Conservation (phyloP, 1,140 invertebrate genomes). For the Orchestia grillus region DNA sequence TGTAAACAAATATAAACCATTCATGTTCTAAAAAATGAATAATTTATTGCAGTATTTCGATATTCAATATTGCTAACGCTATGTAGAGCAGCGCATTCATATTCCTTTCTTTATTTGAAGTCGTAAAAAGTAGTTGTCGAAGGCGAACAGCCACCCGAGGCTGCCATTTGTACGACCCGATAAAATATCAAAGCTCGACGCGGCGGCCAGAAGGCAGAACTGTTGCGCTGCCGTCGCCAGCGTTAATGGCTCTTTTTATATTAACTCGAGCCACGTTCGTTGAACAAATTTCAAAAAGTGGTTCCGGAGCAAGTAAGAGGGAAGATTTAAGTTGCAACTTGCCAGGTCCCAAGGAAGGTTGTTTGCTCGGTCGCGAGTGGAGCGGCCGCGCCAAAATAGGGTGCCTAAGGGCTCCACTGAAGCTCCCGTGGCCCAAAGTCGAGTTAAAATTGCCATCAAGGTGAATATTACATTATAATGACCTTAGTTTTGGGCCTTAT, state of each 20-base stretch:
- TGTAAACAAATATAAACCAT: background rate
- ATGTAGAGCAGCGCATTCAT: background rate
- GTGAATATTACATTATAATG: slow-evolving; percentile 53
- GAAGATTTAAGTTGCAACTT: slow-evolving; percentile 46
- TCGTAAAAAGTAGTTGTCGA: background rate
- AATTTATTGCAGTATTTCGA: too few species aligned
- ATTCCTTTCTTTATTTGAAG: background rate
- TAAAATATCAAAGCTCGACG: slow-evolving; percentile 45
- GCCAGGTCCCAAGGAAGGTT: slow-evolving; percentile 43
- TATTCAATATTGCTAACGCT: too few species aligned
- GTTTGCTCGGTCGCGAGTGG: background rate
- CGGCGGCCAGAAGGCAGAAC: slow-evolving; percentile 24
- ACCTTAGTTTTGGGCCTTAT: slow-evolving; percentile 51
- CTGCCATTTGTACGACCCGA: background rate
- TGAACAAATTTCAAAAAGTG: slow-evolving; percentile 56
- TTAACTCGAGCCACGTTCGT: slow-evolving; percentile 45
- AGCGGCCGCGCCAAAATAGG: slow-evolving; percentile 3
- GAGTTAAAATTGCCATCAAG: slow-evolving; percentile 56
- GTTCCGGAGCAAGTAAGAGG: slow-evolving; percentile 33
- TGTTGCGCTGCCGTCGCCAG: slow-evolving; percentile 21
- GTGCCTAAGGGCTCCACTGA: slow-evolving; percentile 51
- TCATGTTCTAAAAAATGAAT: background rate
- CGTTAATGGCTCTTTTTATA: slow-evolving; percentile 51
- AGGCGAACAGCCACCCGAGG: background rate
- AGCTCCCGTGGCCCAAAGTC: slow-evolving; percentile 45